These are phyloP conservation scores for Ips typographus DNA, from an alignment of 1,140 invertebrate species.

Conservation along the genomic window DNA sequence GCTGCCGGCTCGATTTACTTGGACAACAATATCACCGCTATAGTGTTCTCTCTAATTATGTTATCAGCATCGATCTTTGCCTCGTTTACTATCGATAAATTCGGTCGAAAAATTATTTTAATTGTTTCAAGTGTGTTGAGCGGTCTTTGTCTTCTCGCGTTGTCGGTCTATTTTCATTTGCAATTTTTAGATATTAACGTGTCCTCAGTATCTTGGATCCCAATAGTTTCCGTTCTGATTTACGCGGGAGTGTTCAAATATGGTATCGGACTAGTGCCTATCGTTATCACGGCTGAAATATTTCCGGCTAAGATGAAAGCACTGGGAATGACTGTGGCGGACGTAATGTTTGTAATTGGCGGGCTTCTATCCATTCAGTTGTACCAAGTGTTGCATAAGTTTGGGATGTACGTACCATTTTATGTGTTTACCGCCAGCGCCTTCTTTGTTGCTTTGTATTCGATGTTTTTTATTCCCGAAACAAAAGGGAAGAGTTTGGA, in stretches of 20 bases:
- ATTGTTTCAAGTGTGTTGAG: slow-evolving; percentile 40
- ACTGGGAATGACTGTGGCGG: slow-evolving; percentile 46
- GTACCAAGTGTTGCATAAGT: slow-evolving; percentile 57
- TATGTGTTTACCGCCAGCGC: slow-evolving; percentile 67
- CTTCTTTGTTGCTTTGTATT: slow-evolving; percentile 60
- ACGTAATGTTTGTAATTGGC: slow-evolving; percentile 46
- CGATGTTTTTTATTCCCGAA: slow-evolving; percentile 68
- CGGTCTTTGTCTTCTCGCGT: slow-evolving; percentile 36
- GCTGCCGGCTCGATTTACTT: slow-evolving; percentile 40
- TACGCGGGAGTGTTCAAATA: slow-evolving; percentile 42
- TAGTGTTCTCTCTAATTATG: slow-evolving; percentile 45
- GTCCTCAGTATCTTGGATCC: slow-evolving; percentile 38
- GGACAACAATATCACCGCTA: slow-evolving; percentile 36
- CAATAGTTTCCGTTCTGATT: slow-evolving; percentile 40
- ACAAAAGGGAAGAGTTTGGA: slow-evolving; percentile 77
- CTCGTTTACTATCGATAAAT: slow-evolving; percentile 43
- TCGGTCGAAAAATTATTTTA: slow-evolving; percentile 43
- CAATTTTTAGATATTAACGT: slow-evolving; percentile 34
- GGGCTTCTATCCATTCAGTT: slow-evolving; percentile 69
- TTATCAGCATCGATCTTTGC: slow-evolving; percentile 35
- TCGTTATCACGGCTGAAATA: slow-evolving; percentile 66
- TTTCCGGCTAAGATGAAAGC: slow-evolving; percentile 61
- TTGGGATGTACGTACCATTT: slow-evolving; percentile 63
- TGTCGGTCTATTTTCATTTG: slow-evolving; percentile 46
- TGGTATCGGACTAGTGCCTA: slow-evolving; percentile 61